Base-by-base conservation (phyloP, 2,888 invertebrate genomes). In the Diaprepes abbreviatus region DNA sequence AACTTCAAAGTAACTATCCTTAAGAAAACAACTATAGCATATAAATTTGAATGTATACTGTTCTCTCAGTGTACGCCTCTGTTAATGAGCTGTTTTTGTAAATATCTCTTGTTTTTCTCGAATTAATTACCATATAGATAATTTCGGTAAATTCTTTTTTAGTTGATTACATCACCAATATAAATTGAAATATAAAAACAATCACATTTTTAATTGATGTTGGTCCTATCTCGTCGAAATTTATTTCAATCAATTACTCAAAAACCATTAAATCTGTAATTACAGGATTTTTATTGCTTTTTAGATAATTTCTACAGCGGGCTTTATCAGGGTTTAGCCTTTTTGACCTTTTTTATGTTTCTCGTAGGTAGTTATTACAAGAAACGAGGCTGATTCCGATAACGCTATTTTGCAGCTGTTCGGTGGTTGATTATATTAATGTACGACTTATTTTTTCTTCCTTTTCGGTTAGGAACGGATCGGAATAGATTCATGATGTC, bases 211-310 rank as follows among this genome's bases (percentile, higher is more conserved):
- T 65, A 64, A 64, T 55, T 64, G 55, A 24, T 64, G 52, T 54
- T 45, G 40, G 36, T 10, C 58, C 16, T 38, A 48, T 28, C 31
- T 16, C 54, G 50, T 52, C 59, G 54, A 59, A 59, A 65, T 55
- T 70, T 70, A 70, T 70, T 70, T 70, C 70, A 70, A 70, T 70
- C 70, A 70, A 70, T 70, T 70, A 70, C 60, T 70, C 58, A 54
- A 60, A 64, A 59, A 21, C 43, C 31, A 64, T 63, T 70, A 59
- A 45, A 52, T 50, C 28, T 17, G 50, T 64, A 64, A 69, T 69
- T 69, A 69, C 17, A 21, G 54, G 6, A 55, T 45, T 70, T 70
- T 70, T 70, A 65, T 70, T 70, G 70, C 57, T 36, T 48, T 66
- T 66, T 60, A 33, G 45, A 60, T 60, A 45, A 55, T 48, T 64